phyloP scores from a whole-genome alignment of 1,140 invertebrate genomes.

The Drosophila nasuta region DNA sequence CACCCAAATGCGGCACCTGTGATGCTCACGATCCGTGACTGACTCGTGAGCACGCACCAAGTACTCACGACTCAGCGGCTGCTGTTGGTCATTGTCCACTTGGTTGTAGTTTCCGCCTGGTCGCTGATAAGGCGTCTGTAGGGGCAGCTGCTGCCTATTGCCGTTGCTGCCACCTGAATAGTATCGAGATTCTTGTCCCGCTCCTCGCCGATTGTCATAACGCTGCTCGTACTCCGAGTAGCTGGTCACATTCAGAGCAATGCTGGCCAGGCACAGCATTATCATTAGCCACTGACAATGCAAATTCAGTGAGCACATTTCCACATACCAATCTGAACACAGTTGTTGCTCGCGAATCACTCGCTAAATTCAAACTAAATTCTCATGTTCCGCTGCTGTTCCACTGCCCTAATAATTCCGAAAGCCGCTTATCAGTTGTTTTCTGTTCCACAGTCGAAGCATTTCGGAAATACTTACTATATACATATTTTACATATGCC shows the following conservation, averaged over 20 bases:
- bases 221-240: conserved; percentile 56
- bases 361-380: conserved; percentile 63
- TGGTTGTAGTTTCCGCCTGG: conserved; percentile 29
- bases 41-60: conserved; percentile 57
- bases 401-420: conserved; percentile 46
- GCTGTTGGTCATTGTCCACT: not conserved
- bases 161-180: conserved; percentile 8
- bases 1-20: conserved; percentile 76
- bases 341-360: conserved; percentile 45
- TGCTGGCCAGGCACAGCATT: conserved; percentile 18
- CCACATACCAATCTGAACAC: not conserved
- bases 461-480: conserved; percentile 9
- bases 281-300: conserved; percentile 22
- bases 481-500: not conserved
- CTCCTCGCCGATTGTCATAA: conserved; percentile 26
- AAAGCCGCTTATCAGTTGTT: conserved; percentile 56
- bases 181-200: conserved; percentile 16
- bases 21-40: conserved; percentile 19
- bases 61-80: conserved; percentile 50
- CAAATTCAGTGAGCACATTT: conserved; percentile 35
- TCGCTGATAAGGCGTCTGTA: conserved; percentile 31
- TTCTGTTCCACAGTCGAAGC: not conserved
- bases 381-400: conserved; percentile 37
- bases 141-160: conserved; percentile 22
- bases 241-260: conserved; percentile 11